Percentiles rank a stretch among this genome's conserved stretches.
Evolutionary conservation across 2,888 invertebrate genomes (phyloP).

Genomic region (Drosophila testacea): DNA sequence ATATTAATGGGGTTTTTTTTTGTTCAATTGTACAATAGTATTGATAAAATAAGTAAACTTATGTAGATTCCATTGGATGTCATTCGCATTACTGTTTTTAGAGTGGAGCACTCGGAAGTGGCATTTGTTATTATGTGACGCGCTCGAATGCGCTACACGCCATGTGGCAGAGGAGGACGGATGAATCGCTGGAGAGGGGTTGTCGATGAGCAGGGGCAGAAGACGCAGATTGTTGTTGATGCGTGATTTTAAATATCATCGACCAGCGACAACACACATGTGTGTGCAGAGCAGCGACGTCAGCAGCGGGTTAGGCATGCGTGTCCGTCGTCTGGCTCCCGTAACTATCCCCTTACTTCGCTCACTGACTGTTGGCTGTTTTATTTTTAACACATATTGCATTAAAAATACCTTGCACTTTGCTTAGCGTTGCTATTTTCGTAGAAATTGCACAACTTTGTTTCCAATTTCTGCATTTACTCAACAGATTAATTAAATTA

Average conservation of each 20-base stretch:
- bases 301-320: slow-evolving; percentile 58
- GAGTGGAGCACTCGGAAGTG: slow-evolving; percentile 58
- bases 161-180: slow-evolving; percentile 10
- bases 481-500: slow-evolving; percentile 11
- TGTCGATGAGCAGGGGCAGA: neutral
- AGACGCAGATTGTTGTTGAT: neutral
- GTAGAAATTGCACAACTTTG: slow-evolving; percentile 52
- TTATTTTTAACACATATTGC: slow-evolving; percentile 67
- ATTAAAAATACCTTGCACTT: slow-evolving; percentile 66
- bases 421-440: slow-evolving; percentile 64
- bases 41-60: slow-evolving; percentile 57
- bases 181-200: neutral
- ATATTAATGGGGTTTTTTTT: slow-evolving; percentile 35
- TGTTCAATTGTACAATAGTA: slow-evolving; percentile 58
- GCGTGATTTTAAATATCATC: slow-evolving; percentile 54
- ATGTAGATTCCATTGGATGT: slow-evolving; percentile 27
- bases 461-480: slow-evolving; percentile 20
- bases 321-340: slow-evolving; percentile 52
- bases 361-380: neutral
- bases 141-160: slow-evolving; percentile 63
- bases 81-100: slow-evolving; percentile 34
- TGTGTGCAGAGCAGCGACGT: slow-evolving; percentile 38
- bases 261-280: slow-evolving; percentile 50
- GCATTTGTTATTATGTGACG: slow-evolving; percentile 60
- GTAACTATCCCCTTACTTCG: slow-evolving; percentile 4